Base-by-base conservation (phyloP, 2,113 vertebrate species). In the Ploceus nigricollis region DNA sequence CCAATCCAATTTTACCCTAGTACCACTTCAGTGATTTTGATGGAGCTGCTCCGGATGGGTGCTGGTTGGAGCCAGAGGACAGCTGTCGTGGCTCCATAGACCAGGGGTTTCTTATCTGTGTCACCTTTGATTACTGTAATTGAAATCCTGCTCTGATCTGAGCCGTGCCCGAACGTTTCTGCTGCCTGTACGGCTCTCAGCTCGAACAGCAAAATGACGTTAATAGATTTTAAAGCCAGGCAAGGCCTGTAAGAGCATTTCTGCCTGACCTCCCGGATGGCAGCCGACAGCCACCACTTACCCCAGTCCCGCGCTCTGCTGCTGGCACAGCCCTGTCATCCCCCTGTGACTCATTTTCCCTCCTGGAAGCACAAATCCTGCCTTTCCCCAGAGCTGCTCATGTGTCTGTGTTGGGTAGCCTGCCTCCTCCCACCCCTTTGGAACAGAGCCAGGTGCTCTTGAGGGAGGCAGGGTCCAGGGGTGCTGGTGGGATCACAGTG, bases 91-190 rank as follows among this genome's bases (percentile, higher is more conserved):
- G 90, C 88, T 95, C 82, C 65, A 60, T 42, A 97, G 95, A 97
- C 85, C 86, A 92, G 86, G 82, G 94, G 85, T 94, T 93, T 94
- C 96, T 94, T 97, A 95, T 94, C 95, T 92, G 79, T 97, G 95
- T 94, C 96, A 97, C 95, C 96, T 97, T 94, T 94, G 95, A 94
- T 96, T 94, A 94, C 94, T 83, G 88, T 93, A 92, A 93, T 94
- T 96, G 96, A 97, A 96, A 97, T 96, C 95, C 92, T 86, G 94
- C 94, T 97, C 94, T 93, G 95, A 93, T 97, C 94, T 90, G 82
- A 94, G 72, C 90, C 20, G 1, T 90, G 92, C 92, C 88, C 5
- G 10, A 90, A 61, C 0, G 9, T 90, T 93, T 76, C 82, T 94
- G 93, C 93, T 94, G 96, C 95, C 95, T 91, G 75, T 30, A 71